Evolutionary conservation across 2,888 invertebrate species (phyloP), one percentile per base, ranked within the genome.

Genomic region (Willowsia nigromaculata): DNA sequence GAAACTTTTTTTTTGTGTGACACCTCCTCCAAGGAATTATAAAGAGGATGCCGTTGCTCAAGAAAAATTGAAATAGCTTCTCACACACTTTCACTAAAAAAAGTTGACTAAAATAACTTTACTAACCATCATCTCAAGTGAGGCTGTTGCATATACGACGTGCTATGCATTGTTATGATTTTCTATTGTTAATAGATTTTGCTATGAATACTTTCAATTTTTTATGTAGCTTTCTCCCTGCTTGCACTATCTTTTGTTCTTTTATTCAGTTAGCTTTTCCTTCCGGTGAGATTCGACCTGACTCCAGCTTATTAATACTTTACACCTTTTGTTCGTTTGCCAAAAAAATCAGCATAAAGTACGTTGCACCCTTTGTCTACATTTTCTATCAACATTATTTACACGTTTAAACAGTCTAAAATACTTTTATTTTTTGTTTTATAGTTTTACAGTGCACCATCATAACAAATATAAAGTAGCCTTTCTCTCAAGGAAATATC

Each of bases 151-250:
- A 40, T 71, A n/a, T n/a, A n/a, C n/a, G 18, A 25, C 25, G 22
- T 71, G 40, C 22, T 43, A 15, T 71, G 13, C n/a, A 47, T 71
- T 71, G 71, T 43, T 40, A 40, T 50, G 50, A 76, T 50, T 76
- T 18, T 27, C 76, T 76, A 50, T 76, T 76, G 50, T 74, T 47
- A n/a, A n/a, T n/a, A 43, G 25, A 27, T 30, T 47, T 74, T 76
- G 30, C 15, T 27, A 50, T 50, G 50, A 76, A 76, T 76, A 76
- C n/a, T 76, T 74, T 74, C 43, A 74, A 74, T 13, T 13, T 74
- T 43, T 13, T 74, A 74, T 74, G 47, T 47, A 74, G 37, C 47
- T 74, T 68, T 25, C 59, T 30, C 7, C 33, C 37, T 68, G 18
- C 27, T 30, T 15, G 15, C 13, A 30, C 13, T n/a, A 13, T 65